These are phyloP conservation scores for Indicator maculatus DNA, from an alignment of 2,113 vertebrate genomes.

Conservation along the genomic window DNA sequence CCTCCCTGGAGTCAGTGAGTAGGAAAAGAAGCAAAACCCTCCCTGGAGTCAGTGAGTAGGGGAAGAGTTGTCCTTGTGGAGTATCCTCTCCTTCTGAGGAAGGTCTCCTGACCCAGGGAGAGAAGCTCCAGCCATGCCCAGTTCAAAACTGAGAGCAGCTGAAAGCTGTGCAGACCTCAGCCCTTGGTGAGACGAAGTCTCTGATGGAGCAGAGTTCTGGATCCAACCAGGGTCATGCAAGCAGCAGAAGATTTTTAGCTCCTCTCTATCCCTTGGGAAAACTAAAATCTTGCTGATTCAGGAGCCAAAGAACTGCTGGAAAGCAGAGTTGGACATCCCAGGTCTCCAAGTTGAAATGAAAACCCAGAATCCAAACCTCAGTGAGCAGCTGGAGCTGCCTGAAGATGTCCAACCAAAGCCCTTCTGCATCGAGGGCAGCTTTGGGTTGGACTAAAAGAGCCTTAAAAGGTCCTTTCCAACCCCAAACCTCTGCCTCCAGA, in stretches of 20 bases:
- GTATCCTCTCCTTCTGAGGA: background rate
- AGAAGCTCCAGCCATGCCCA: background rate
- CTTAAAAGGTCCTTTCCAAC: too few relatives aligned
- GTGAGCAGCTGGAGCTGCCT: background rate
- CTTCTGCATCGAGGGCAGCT: background rate
- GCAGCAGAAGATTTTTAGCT: background rate
- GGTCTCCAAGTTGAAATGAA: background rate
- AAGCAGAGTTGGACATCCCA: background rate
- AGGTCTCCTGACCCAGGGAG: background rate
- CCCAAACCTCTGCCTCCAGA: too few relatives aligned
- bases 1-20: too few relatives aligned
- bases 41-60: background rate
- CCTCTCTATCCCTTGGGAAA: background rate
- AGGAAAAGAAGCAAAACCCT: too few relatives aligned
- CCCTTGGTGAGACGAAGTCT: background rate
- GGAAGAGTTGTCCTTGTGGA: background rate
- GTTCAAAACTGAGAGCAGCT: background rate
- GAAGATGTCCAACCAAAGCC: background rate
- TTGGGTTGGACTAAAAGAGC: too few relatives aligned
- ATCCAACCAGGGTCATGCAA: background rate
- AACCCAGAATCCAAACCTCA: accelerated
- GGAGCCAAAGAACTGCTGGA: background rate
- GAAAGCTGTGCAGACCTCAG: background rate
- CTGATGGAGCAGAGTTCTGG: background rate
- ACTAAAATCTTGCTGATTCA: background rate